Percentiles rank a stretch among this genome's conserved stretches.
Evolutionary conservation across 2,888 invertebrate species (phyloP).

Genomic region (Chaetogeoica ovagalla): DNA sequence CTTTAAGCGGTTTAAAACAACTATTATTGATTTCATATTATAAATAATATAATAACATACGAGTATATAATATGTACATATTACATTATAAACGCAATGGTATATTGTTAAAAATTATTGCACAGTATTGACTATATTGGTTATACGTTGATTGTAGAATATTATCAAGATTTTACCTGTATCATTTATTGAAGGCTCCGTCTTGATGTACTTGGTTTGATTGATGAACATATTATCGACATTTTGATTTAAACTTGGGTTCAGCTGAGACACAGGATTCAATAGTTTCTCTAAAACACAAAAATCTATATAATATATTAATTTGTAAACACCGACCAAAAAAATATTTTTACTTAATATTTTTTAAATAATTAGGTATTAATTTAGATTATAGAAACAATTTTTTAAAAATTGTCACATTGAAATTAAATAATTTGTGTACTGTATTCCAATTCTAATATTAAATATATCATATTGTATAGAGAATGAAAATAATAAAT

Average conservation of each 20-base stretch:
- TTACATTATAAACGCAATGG: too few relatives aligned
- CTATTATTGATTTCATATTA: background rate
- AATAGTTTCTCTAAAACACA: slow-evolving; percentile 44
- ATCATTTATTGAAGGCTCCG: slow-evolving; percentile 39
- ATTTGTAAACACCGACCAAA: background rate
- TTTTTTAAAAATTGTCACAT: background rate
- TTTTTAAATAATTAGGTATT: background rate
- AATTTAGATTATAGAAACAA: background rate
- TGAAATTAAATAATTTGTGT: too few relatives aligned
- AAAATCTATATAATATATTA: background rate
- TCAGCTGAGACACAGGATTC: slow-evolving; percentile 40
- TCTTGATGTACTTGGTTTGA: slow-evolving; percentile 44
- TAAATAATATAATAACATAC: too few relatives aligned
- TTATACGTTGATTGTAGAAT: background rate
- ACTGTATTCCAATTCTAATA: too few relatives aligned
- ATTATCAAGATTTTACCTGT: slow-evolving; percentile 22
- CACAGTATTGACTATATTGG: background rate
- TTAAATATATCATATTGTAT: too few relatives aligned
- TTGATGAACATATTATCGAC: slow-evolving; percentile 40
- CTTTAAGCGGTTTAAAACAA: too few relatives aligned
- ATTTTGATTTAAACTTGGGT: slow-evolving; percentile 37
- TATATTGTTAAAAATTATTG: background rate
- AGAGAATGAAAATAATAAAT: too few relatives aligned
- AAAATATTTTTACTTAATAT: too few relatives aligned
- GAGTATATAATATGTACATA: too few relatives aligned